phyloP scores from a whole-genome alignment of 2,113 vertebrate genomes.

The rabbit (Oryctolagus cuniculus) region mOryCun1.1 NC_091438.1:103688501-103689000 shows the following conservation, averaged over 20 bases:
- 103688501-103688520: background rate
- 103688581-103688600: background rate
- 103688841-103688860: constrained; percentile 47
- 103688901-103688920: constrained; percentile 38
- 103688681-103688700: background rate
- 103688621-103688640: background rate
- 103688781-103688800: background rate
- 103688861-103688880: constrained; percentile 35
- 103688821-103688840: constrained; percentile 59
- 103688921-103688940: constrained; percentile 50
- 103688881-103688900: constrained; percentile 25
- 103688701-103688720: background rate
- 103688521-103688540: background rate
- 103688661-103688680: background rate
- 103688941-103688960: constrained; percentile 66
- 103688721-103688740: constrained; percentile 3
- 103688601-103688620: background rate
- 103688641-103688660: constrained; percentile 1
- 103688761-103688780: background rate
- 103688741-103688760: background rate
- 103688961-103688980: constrained; percentile 68
- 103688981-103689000: constrained; percentile 32
- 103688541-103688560: background rate
- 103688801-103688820: background rate
- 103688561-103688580: background rate